phyloP scores from a whole-genome alignment of 2,888 invertebrate genomes.

The Metopia argyrocephala region DNA sequence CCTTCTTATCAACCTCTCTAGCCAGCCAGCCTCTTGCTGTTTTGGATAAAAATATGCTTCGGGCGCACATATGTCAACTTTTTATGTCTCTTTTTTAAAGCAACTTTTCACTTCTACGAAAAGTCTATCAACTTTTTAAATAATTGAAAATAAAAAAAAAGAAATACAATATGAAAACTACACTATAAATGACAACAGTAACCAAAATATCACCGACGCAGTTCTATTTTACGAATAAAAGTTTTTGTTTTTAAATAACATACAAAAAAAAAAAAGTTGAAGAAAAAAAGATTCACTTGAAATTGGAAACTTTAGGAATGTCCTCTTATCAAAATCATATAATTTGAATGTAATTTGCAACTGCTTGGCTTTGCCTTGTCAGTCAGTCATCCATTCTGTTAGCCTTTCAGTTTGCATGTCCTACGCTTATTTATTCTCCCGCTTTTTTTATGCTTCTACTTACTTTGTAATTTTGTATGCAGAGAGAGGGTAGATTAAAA shows the following conservation, averaged over 20 bases:
- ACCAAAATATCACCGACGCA: slow-evolving; percentile 56
- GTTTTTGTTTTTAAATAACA: slow-evolving; percentile 41
- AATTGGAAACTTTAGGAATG: slow-evolving; percentile 77
- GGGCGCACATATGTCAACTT: slow-evolving; percentile 79
- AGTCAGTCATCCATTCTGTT: slow-evolving; percentile 21
- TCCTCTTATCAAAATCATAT: slow-evolving; percentile 77
- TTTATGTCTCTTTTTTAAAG: slow-evolving; percentile 66
- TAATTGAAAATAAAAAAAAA: slow-evolving; percentile 3
- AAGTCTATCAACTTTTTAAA: slow-evolving; percentile 52
- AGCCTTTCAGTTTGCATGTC: slow-evolving; percentile 2
- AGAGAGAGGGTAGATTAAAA: slow-evolving; percentile 17
- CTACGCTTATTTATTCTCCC: not conserved
- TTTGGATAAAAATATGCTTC: slow-evolving; percentile 75
- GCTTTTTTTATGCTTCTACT: not conserved
- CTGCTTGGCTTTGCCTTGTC: slow-evolving; percentile 44
- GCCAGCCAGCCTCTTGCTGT: slow-evolving; percentile 72
- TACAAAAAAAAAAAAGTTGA: slow-evolving; percentile 46
- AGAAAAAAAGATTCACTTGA: slow-evolving; percentile 72
- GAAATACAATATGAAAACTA: slow-evolving; percentile 4
- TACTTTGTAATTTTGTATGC: not conserved
- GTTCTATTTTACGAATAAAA: slow-evolving; percentile 13
- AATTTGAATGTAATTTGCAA: slow-evolving; percentile 78
- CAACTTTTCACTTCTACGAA: slow-evolving; percentile 54
- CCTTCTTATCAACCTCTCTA: slow-evolving; percentile 1
- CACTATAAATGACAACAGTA: slow-evolving; percentile 50